These are phyloP conservation scores for Greenwoodochromis staneri DNA, from an alignment of 2,113 vertebrate genomes.

Conservation along the genomic window DNA sequence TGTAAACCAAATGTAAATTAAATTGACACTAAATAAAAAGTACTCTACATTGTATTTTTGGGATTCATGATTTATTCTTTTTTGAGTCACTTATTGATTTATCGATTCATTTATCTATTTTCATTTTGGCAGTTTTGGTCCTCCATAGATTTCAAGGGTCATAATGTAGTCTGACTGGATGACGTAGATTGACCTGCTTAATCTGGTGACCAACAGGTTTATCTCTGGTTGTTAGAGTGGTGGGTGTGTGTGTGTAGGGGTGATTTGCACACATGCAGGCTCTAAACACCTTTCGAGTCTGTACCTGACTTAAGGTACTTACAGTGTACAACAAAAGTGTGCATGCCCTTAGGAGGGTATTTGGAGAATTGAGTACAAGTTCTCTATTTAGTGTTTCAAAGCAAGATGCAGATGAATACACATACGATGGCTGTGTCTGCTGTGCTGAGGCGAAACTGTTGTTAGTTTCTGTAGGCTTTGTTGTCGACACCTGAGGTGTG, in stretches of 20 bases:
- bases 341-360: neutral
- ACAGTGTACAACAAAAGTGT: neutral
- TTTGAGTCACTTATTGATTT: neutral
- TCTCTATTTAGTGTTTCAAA: neutral
- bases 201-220: neutral
- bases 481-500: slow-evolving; percentile 48
- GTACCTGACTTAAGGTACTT: neutral
- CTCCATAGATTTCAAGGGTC: neutral
- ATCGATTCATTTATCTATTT: neutral
- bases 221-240: neutral
- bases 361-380: neutral
- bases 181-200: neutral
- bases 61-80: neutral
- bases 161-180: neutral
- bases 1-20: neutral
- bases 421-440: neutral
- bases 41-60: neutral
- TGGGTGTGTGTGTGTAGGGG: neutral
- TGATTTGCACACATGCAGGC: neutral
- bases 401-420: neutral
- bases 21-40: neutral
- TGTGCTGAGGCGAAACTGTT: neutral
- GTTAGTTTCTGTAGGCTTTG: neutral
- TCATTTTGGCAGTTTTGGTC: neutral
- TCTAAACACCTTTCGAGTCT: neutral